A percentile compares a stretch with the other conserved stretches of the same genome.
These are phyloP conservation scores for Eubasilissa splendida DNA, from an alignment of 2,888 invertebrate genomes.

Conservation along the genomic window DNA sequence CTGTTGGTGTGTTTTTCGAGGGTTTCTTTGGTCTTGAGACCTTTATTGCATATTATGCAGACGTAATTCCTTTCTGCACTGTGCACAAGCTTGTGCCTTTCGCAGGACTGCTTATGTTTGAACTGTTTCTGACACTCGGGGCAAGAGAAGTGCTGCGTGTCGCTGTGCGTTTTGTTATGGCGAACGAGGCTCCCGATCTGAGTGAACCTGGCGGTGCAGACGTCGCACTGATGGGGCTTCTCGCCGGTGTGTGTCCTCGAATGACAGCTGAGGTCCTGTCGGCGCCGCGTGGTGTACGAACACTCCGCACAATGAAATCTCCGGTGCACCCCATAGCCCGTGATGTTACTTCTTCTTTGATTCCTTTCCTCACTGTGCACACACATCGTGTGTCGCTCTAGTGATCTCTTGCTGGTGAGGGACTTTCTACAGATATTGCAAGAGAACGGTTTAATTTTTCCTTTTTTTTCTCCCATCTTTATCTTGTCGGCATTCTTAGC, in stretches of 20 bases:
- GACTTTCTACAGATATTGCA: slow-evolving; percentile 42
- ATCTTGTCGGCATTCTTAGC: not conserved
- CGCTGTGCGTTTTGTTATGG: slow-evolving; percentile 68
- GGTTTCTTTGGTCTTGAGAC: slow-evolving; percentile 66
- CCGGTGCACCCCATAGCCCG: slow-evolving; percentile 65
- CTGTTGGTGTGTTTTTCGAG: slow-evolving; percentile 66
- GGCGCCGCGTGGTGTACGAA: slow-evolving; percentile 67
- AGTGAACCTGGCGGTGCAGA: slow-evolving; percentile 68
- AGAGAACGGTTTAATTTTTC: not conserved
- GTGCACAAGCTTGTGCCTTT: slow-evolving; percentile 67
- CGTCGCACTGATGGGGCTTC: slow-evolving; percentile 66
- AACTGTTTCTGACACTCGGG: slow-evolving; percentile 69
- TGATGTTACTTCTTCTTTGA: slow-evolving; percentile 59
- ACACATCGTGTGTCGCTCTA: slow-evolving; percentile 64
- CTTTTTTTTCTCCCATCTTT: not conserved
- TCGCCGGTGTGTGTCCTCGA: slow-evolving; percentile 69
- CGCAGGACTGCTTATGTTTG: slow-evolving; percentile 67
- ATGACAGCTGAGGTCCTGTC: slow-evolving; percentile 69
- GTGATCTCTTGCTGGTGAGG: slow-evolving; percentile 33
- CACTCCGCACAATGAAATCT: slow-evolving; percentile 68
- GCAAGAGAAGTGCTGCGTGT: slow-evolving; percentile 66
- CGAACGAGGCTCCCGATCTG: slow-evolving; percentile 67
- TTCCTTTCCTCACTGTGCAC: slow-evolving; percentile 67
- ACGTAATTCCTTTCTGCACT: slow-evolving; percentile 62
- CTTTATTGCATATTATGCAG: slow-evolving; percentile 67